A percentile compares a stretch with the other conserved stretches of the same genome.
Conservation (phyloP, 2,797 vertebrate genomes). For the Sphenopsis melanotis region DNA sequence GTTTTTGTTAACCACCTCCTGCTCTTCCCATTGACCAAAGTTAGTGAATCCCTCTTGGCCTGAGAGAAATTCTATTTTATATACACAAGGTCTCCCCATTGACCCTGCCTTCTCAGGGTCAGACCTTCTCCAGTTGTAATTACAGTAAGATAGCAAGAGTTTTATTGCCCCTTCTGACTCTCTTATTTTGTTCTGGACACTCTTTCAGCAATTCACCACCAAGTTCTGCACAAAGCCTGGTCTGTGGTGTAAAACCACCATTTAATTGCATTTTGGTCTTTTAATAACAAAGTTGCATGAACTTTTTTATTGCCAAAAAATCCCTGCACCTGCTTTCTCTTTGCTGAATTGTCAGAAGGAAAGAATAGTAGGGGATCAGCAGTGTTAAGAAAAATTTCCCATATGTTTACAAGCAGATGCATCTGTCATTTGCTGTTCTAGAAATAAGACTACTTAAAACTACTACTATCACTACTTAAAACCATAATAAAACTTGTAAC, state of each 20-base stretch:
- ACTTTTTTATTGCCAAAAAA: background rate
- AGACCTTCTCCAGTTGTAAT: background rate
- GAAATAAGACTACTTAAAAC: background rate
- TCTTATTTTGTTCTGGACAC: background rate
- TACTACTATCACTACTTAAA: background rate
- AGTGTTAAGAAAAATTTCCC: slow-evolving; percentile 17
- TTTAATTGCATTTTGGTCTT: background rate
- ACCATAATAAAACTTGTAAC: background rate
- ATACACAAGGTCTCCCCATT: background rate
- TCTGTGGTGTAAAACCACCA: background rate
- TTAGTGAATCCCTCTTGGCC: background rate
- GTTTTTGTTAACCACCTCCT: background rate
- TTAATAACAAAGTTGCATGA: background rate
- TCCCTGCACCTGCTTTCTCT: slow-evolving; percentile 25
- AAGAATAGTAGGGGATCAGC: background rate
- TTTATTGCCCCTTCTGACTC: background rate
- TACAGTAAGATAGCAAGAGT: background rate
- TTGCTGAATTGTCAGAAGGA: slow-evolving; percentile 33
- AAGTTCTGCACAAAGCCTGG: background rate
- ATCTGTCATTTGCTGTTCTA: slow-evolving; percentile 25
- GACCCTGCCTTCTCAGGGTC: background rate
- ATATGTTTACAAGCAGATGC: slow-evolving; percentile 39
- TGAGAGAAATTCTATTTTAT: background rate
- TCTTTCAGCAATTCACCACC: background rate
- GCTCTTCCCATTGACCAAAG: background rate